Conservation (phyloP, 2,113 vertebrate genomes). For the Callionymus lyra region DNA sequence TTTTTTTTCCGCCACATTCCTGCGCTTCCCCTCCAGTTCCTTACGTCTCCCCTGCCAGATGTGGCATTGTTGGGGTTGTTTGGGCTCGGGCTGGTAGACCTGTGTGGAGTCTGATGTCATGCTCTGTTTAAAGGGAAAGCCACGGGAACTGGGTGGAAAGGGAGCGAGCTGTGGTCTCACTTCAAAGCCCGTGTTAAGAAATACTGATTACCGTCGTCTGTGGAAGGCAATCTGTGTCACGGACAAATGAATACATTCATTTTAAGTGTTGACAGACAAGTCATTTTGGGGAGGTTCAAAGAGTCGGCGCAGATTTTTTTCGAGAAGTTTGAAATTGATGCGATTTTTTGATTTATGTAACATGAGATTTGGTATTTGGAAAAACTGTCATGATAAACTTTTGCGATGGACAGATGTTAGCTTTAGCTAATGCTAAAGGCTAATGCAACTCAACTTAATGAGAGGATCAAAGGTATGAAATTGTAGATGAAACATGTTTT, state of each 20-base stretch:
- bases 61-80: constrained; percentile 65
- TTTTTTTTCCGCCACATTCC: constrained; percentile 60
- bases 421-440: not conserved
- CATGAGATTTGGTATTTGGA: not conserved
- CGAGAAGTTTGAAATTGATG: constrained; percentile 3
- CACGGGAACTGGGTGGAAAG: constrained; percentile 52
- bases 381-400: no score
- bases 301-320: constrained; percentile 18
- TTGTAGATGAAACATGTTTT: no score
- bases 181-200: constrained; percentile 45
- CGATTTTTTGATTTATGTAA: constrained; percentile 7
- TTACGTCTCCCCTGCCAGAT: constrained; percentile 56
- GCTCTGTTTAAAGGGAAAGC: constrained; percentile 61
- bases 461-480: no score
- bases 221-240: constrained; percentile 48
- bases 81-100: constrained; percentile 51
- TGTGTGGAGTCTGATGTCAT: constrained; percentile 60
- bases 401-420: constrained; percentile 8
- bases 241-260: constrained; percentile 55
- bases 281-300: constrained; percentile 47
- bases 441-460: no score
- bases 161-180: constrained; percentile 31
- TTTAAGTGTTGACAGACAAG: constrained; percentile 44
- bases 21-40: constrained; percentile 33
- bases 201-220: constrained; percentile 42